Percentiles rank a stretch among this genome's conserved stretches.
Conservation (phyloP, 2,113 vertebrate genomes). For the Crotalus tigris region DNA sequence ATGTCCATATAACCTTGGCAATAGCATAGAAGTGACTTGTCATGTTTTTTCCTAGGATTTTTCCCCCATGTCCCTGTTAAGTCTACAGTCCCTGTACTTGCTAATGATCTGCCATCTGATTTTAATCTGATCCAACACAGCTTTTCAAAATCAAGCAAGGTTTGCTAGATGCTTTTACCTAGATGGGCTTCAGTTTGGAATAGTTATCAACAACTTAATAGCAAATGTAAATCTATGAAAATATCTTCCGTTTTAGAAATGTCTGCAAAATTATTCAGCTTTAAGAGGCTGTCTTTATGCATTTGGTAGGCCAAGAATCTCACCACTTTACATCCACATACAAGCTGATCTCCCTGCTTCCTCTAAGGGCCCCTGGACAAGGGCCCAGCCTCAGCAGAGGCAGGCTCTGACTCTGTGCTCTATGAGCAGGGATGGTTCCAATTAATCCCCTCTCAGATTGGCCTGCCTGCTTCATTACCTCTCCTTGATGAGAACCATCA, state of each 20-base stretch:
- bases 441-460: slow-evolving; percentile 61
- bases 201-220: neutral
- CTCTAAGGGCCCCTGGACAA: neutral
- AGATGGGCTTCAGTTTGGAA: neutral
- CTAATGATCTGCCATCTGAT: neutral
- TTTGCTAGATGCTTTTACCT: neutral
- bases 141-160: neutral
- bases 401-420: neutral
- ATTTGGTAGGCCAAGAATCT: neutral
- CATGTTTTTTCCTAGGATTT: neutral
- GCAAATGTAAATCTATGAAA: neutral
- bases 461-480: slow-evolving; percentile 71
- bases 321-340: neutral
- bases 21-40: neutral
- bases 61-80: neutral
- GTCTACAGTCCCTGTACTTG: neutral
- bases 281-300: neutral
- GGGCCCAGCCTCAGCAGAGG: neutral
- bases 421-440: slow-evolving; percentile 58
- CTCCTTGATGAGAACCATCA: slow-evolving; percentile 74
- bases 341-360: neutral
- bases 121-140: neutral
- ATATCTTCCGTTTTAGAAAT: neutral
- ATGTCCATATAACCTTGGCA: neutral
- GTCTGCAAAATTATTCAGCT: neutral